Percentiles rank a stretch among this genome's conserved stretches.
phyloP scores from a whole-genome alignment of 2,888 invertebrate genomes.

The Petrolisthes cinctipes region DNA sequence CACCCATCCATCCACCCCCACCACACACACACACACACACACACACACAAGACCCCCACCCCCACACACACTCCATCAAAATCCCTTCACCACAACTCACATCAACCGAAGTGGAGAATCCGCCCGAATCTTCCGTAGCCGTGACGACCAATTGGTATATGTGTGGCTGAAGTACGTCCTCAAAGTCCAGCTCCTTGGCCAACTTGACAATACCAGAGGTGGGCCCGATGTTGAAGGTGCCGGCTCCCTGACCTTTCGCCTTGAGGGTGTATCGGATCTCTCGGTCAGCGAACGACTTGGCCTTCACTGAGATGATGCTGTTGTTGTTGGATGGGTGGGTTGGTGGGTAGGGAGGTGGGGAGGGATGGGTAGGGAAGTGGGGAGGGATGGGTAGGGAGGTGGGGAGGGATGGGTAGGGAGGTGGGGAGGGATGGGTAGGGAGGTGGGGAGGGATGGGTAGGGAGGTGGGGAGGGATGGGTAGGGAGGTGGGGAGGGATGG shows the following conservation, averaged over 20 bases:
- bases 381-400: too few relatives aligned
- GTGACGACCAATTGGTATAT: conserved; percentile 91
- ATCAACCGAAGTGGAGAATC: conserved; percentile 94
- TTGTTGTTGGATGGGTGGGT: too few relatives aligned
- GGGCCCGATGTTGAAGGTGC: conserved; percentile 94
- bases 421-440: too few relatives aligned
- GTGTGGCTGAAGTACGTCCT: conserved; percentile 93
- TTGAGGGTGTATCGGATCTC: conserved; percentile 96
- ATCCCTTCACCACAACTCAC: conserved; percentile 71
- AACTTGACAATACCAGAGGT: conserved; percentile 95
- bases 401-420: too few relatives aligned
- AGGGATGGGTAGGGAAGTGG: too few relatives aligned
- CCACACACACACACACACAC: too few relatives aligned
- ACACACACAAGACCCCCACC: too few relatives aligned
- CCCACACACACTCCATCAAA: too few relatives aligned
- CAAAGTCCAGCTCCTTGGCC: conserved; percentile 95
- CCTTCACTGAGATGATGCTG: conserved; percentile 96
- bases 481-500: too few relatives aligned
- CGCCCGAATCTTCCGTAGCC: conserved; percentile 97
- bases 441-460: too few relatives aligned
- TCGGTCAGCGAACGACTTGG: conserved; percentile 96
- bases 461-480: too few relatives aligned
- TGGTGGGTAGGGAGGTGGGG: conserved; percentile 24
- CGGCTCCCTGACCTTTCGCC: conserved; percentile 94
- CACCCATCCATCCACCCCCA: too few relatives aligned